Conservation (phyloP, 2,797 vertebrate genomes). For the Acipenser oxyrinchus region DNA sequence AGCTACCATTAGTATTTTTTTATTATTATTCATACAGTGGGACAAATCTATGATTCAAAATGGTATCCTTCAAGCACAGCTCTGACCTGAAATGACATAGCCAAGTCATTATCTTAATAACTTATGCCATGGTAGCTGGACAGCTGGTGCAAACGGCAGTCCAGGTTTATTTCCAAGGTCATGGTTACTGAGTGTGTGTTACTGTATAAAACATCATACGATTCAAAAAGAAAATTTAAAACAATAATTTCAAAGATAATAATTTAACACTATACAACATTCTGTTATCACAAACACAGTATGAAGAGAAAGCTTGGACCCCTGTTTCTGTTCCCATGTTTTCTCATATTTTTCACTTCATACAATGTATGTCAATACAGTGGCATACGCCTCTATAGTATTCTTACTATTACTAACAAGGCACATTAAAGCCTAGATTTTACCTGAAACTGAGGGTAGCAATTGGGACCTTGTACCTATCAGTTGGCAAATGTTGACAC, state of each 20-base stretch:
- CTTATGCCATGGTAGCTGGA: slow-evolving; percentile 35
- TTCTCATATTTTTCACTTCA: slow-evolving; percentile 5
- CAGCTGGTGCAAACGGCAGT: slow-evolving; percentile 47
- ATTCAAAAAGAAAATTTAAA: neutral
- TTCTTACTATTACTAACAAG: neutral
- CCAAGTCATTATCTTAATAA: slow-evolving; percentile 41
- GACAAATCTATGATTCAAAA: slow-evolving; percentile 32
- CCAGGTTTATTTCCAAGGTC: slow-evolving; percentile 30
- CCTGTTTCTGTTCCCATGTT: neutral
- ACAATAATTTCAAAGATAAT: slow-evolving; percentile 8
- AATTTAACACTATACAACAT: slow-evolving; percentile 24
- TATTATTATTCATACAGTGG: neutral
- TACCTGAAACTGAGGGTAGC: neutral
- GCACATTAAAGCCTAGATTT: neutral
- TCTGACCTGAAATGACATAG: slow-evolving; percentile 27
- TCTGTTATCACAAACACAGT: slow-evolving; percentile 18
- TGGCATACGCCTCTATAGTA: neutral
- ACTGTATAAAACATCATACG: neutral
- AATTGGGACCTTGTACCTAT: neutral
- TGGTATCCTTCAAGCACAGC: slow-evolving; percentile 12
- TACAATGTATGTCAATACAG: neutral
- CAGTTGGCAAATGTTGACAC: neutral
- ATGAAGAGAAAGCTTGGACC: slow-evolving; percentile 12
- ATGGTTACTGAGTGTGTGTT: slow-evolving; percentile 6
- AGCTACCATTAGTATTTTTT: slow-evolving; percentile 18